Evolutionary conservation across 2,113 vertebrate genomes (phyloP), one percentile per base, ranked within the genome.

Genomic region (Pleuronectes platessa): DNA sequence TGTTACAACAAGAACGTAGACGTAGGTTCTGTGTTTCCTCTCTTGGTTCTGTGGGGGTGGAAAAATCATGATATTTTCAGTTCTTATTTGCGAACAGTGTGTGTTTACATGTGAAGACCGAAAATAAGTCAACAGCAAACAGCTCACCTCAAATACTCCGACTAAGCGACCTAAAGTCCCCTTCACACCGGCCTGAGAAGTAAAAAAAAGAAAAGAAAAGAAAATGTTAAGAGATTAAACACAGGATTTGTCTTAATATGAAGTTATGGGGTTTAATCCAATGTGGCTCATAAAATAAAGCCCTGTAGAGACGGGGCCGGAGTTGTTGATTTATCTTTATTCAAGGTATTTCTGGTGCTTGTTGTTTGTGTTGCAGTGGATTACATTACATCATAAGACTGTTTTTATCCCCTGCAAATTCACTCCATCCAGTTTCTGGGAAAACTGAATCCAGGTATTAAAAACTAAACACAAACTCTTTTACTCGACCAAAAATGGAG

Each of bases 11-110:
- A 99, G 96, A 83, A 99, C 97, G 61, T 99, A 99, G 77, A 99
- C 98, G 14, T 96, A 99, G 0, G 98, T 99, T 92, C 98, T 96
- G 93, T 99, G 98, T 90, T 99, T 99, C 92, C 98, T 95, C 89
- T 99, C 98, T 87, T 94, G 95, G 88, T 99, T 99, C 98, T 99
- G 86, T 47, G 7, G 13, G 12, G 45, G 45, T 4, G 15, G 42
- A 20, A 2, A 20, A 26, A n/a, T 20, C 8, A 5, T 11, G 5
- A 42, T 2, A n/a, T 40, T 35, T 68, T 74, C 1, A 37, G 3
- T 55, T 51, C 53, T 37, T 12, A 62, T 10, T 63, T 26, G 13
- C 24, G 14, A 64, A 67, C 53, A 55, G 53, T 42, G 20, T 5
- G 81, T 61, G 69, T 42, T 65, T 40, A 80, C 26, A 70, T 74